phyloP scores from a whole-genome alignment of 2,797 vertebrate genomes.

The Rhincodon typus region DNA sequence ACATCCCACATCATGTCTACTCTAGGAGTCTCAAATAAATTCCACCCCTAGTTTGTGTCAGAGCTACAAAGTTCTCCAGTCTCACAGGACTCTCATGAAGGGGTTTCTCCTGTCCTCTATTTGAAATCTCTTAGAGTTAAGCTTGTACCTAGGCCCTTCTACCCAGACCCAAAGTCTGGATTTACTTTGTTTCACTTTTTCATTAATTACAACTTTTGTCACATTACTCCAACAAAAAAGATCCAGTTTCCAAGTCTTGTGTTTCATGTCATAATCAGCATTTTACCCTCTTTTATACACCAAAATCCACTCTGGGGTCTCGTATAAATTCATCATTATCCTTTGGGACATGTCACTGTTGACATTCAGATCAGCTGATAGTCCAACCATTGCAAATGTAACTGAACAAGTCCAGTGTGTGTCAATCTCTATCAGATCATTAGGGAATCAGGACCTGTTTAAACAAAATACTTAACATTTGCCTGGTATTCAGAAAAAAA shows the following conservation, averaged over 20 bases:
- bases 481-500: background rate
- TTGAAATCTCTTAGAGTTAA: background rate
- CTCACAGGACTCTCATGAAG: background rate
- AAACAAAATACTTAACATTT: background rate
- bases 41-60: background rate
- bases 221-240: background rate
- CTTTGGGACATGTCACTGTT: background rate
- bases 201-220: background rate
- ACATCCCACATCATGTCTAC: too few species aligned
- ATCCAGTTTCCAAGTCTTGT: background rate
- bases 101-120: background rate
- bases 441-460: background rate
- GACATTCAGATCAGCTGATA: background rate
- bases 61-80: background rate
- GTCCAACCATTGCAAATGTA: background rate
- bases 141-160: background rate
- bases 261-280: background rate
- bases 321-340: background rate
- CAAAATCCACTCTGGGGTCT: background rate
- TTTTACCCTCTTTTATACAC: background rate
- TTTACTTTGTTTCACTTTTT: background rate
- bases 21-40: background rate
- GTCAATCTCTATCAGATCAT: background rate
- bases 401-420: background rate
- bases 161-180: background rate